Evolutionary conservation across 2,888 invertebrate genomes (phyloP).

Genomic region (Callimorpha dominula): DNA sequence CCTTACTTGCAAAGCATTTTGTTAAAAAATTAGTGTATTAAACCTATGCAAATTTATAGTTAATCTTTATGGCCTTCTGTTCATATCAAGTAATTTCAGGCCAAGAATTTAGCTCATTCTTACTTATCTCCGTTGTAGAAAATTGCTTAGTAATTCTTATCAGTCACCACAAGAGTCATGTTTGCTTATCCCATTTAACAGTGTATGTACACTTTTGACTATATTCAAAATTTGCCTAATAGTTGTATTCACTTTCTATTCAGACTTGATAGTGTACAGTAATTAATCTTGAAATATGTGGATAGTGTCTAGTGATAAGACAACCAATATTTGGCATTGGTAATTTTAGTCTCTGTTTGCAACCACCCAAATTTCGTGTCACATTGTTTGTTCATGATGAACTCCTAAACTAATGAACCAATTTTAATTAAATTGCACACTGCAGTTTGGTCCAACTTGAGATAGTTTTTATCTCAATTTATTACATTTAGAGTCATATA

Average conservation of each 20-base stretch:
- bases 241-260: slow-evolving; percentile 13
- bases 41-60: too few species aligned
- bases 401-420: too few species aligned
- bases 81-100: slow-evolving; percentile 22
- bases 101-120: slow-evolving; percentile 33
- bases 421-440: too few species aligned
- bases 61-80: slow-evolving; percentile 11
- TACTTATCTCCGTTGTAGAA: slow-evolving; percentile 27
- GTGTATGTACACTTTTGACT: slow-evolving; percentile 12
- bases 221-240: slow-evolving; percentile 10
- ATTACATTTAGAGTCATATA: too few species aligned
- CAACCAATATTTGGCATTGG: slow-evolving; percentile 25
- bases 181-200: slow-evolving; percentile 38
- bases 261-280: slow-evolving; percentile 3
- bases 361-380: neutral
- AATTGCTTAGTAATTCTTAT: slow-evolving; percentile 37
- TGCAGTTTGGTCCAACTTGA: too few species aligned
- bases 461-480: too few species aligned
- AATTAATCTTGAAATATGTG: slow-evolving; percentile 10
- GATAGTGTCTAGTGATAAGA: slow-evolving; percentile 25
- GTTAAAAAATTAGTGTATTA: neutral
- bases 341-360: slow-evolving; percentile 8
- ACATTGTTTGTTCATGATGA: too few species aligned
- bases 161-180: slow-evolving; percentile 40
- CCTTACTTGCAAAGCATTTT: neutral